Evolutionary conservation across 1,140 invertebrate genomes (phyloP), one percentile per base, ranked within the genome.

Genomic region (Achatina immaculata): DNA sequence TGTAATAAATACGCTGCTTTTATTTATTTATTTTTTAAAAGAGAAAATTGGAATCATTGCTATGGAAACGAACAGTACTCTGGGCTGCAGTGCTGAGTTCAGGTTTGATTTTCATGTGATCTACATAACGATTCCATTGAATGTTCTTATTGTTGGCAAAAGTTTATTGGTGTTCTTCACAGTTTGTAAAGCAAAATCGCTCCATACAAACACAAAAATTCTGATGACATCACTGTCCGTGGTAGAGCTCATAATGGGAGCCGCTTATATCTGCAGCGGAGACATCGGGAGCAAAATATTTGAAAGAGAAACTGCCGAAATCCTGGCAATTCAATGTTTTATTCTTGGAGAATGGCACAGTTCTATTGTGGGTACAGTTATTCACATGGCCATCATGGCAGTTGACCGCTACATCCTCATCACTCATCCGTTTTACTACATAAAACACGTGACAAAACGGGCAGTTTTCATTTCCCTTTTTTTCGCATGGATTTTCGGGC

Each of bases 401-500:
- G 28, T 62, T 16, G 58, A 62, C 16, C 16, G 58, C 21, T 62
- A 62, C 16, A 62, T 62, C 58, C n/a, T 62, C 2, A 62, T 62
- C 16, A 28, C 21, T 62, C 58, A 62, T 31, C 58, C 58, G 21
- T 62, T 62, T 62, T 62, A 62, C 28, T 62, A 62, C 58, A 62
- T 62, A 28, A 62, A 62, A 62, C 58, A 62, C 58, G 28, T 62
- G 58, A 31, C 58, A 2, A 62, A 62, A 2, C 28, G 58, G 31
- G 6, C n/a, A 11, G 31, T 34, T 2, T 62, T 31, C n/a, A 31
- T 62, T 62, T 14, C 28, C 1, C 7, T 62, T 62, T 16, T 62
- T 0, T 62, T n/a, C 31, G 58, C 31, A 6, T 62, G 58, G n/a
- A 62, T 62, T 62, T 6, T 62, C 9, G 58, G 58, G 11, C 58